phyloP scores from a whole-genome alignment of 2,888 invertebrate genomes.

The Xanthia togata region DNA sequence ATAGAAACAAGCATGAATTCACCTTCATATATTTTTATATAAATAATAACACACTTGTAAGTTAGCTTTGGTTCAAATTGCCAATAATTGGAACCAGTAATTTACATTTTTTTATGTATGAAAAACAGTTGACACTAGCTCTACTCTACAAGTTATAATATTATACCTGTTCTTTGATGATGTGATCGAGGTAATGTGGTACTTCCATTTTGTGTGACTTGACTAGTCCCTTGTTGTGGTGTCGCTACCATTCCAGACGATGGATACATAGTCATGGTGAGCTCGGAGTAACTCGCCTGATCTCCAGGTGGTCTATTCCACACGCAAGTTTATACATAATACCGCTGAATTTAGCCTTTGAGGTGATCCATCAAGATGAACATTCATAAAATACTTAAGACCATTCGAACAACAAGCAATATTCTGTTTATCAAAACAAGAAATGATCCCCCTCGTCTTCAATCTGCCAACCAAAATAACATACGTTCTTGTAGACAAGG shows the following conservation, averaged over 20 bases:
- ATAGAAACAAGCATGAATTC: not conserved
- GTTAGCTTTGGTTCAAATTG: not conserved
- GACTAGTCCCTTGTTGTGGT: constrained; percentile 85
- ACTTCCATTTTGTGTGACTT: constrained; percentile 87
- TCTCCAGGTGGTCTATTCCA: constrained; percentile 85
- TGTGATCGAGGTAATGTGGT: constrained; percentile 88
- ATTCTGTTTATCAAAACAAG: constrained; percentile 65
- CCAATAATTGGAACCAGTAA: constrained; percentile 8
- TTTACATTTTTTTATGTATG: not conserved
- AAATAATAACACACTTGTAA: not conserved
- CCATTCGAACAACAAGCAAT: constrained; percentile 46
- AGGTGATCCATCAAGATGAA: constrained; percentile 67
- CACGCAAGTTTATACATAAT: constrained; percentile 87
- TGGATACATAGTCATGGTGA: constrained; percentile 86
- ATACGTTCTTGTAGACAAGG: constrained; percentile 81
- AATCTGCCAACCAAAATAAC: constrained; percentile 81
- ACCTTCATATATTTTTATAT: not conserved
- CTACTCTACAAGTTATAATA: not conserved
- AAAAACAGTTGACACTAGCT: constrained; percentile 33
- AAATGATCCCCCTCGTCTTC: constrained; percentile 73
- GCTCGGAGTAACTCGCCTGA: constrained; percentile 79
- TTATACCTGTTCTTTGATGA: constrained; percentile 87
- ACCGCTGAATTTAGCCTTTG: constrained; percentile 73
- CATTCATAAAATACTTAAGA: constrained; percentile 37
- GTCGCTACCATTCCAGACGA: constrained; percentile 87